phyloP scores from a whole-genome alignment of 2,113 vertebrate species.

The Mobula hypostoma region DNA sequence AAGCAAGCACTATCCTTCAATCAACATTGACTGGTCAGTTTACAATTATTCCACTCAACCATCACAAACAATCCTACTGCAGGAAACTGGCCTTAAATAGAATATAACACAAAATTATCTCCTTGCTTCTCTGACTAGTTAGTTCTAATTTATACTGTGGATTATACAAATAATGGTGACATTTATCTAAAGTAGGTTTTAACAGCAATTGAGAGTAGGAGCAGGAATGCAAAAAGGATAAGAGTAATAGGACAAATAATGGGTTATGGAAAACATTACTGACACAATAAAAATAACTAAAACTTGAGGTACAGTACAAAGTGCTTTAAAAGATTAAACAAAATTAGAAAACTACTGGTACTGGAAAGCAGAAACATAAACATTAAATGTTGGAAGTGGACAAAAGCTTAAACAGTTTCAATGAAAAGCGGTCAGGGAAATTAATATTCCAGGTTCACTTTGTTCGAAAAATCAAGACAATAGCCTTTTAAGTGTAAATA shows the following conservation, averaged over 20 bases:
- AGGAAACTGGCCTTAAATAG: neutral
- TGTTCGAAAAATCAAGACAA: neutral
- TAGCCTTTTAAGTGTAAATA: neutral
- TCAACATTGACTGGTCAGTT: neutral
- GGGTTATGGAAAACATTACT: neutral
- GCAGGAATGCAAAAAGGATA: neutral
- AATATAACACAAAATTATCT: neutral
- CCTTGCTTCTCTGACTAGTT: neutral
- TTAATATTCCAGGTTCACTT: neutral
- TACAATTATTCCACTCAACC: neutral
- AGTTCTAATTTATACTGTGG: neutral
- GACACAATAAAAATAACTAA: neutral
- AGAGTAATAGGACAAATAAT: neutral
- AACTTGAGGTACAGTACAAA: neutral
- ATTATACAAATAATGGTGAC: neutral
- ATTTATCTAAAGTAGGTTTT: neutral
- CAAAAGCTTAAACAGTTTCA: neutral
- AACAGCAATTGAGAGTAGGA: neutral
- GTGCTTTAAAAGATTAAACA: neutral
- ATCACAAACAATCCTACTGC: neutral
- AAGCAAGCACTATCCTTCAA: conserved; percentile 11
- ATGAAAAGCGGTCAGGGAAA: neutral
- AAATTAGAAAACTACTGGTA: neutral
- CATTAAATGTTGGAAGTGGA: neutral
- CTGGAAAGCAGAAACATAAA: neutral